Percentiles rank a stretch among this genome's conserved stretches.
Conservation (phyloP, 2,888 invertebrate genomes). For the Tiphia femorata region DNA sequence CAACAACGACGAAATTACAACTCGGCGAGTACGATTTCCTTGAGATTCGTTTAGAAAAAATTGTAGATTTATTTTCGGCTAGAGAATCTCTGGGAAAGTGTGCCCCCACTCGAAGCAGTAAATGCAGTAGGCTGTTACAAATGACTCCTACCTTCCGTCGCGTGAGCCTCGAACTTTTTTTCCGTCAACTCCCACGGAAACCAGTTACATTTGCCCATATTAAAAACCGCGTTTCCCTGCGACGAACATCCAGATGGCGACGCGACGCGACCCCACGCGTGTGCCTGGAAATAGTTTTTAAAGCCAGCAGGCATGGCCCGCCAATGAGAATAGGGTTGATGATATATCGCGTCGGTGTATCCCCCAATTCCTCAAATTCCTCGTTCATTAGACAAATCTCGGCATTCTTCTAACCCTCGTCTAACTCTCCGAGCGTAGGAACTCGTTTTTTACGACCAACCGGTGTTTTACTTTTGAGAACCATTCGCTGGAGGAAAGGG, state of each 20-base stretch:
- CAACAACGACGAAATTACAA: too few species aligned
- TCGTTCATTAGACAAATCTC: not conserved
- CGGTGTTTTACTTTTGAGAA: too few species aligned
- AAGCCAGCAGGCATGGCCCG: slow-evolving; percentile 1
- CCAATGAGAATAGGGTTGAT: slow-evolving; percentile 15
- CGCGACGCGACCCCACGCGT: slow-evolving; percentile 37
- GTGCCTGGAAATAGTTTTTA: slow-evolving; percentile 22
- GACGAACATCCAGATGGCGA: slow-evolving; percentile 41
- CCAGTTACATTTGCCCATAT: slow-evolving; percentile 41
- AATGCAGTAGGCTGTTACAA: slow-evolving; percentile 31
- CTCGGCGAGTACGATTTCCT: too few species aligned
- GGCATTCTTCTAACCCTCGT: too few species aligned
- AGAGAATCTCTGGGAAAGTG: too few species aligned
- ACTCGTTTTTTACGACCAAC: too few species aligned
- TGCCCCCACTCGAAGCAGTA: too few species aligned
- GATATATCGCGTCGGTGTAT: slow-evolving; percentile 2
- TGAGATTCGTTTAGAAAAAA: too few species aligned
- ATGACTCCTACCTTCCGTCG: slow-evolving; percentile 22
- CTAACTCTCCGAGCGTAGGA: too few species aligned
- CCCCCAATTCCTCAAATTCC: not conserved
- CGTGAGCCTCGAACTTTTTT: slow-evolving; percentile 30
- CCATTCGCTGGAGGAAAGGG: too few species aligned
- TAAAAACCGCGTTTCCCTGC: slow-evolving; percentile 30
- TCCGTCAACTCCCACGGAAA: slow-evolving; percentile 42
- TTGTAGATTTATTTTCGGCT: too few species aligned